Percentiles rank a stretch among this genome's conserved stretches.
These are phyloP conservation scores for Mesopsocus fuscifrons DNA, from an alignment of 2,888 invertebrate species.

Conservation along the genomic window DNA sequence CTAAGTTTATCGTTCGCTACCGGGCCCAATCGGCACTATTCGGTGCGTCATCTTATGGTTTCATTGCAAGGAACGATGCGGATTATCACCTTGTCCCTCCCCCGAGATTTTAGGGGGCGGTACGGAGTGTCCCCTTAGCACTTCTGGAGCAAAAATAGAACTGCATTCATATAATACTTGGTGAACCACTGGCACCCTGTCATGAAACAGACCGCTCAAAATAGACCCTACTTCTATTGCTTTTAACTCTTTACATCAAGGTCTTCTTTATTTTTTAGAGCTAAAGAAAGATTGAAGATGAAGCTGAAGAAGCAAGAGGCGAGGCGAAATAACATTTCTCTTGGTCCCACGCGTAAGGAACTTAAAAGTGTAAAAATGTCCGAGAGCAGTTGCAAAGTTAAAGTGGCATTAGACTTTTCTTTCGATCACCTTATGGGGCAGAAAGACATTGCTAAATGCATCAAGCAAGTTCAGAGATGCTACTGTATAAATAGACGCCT, in stretches of 20 bases:
- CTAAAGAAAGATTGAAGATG: slow-evolving; percentile 47
- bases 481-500: slow-evolving; percentile 81
- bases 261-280: slow-evolving; percentile 21
- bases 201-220: too few relatives aligned
- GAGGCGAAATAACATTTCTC: slow-evolving; percentile 44
- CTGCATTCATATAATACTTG: too few relatives aligned
- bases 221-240: too few relatives aligned
- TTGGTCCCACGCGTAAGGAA: slow-evolving; percentile 62
- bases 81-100: too few relatives aligned
- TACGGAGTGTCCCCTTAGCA: too few relatives aligned
- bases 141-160: too few relatives aligned
- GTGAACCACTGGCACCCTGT: too few relatives aligned
- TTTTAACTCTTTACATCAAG: too few relatives aligned
- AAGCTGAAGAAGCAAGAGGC: slow-evolving; percentile 51
- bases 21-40: too few relatives aligned
- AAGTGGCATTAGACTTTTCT: slow-evolving; percentile 72
- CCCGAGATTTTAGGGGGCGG: too few relatives aligned
- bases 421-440: slow-evolving; percentile 72
- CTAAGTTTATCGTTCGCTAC: too few relatives aligned
- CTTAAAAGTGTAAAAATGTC: slow-evolving; percentile 54
- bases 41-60: background rate
- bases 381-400: slow-evolving; percentile 43
- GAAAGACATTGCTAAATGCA: slow-evolving; percentile 65
- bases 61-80: background rate
- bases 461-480: slow-evolving; percentile 76